Evolutionary conservation across 2,888 invertebrate species (phyloP), one percentile per base, ranked within the genome.

Genomic region (Lamproptera curius): DNA sequence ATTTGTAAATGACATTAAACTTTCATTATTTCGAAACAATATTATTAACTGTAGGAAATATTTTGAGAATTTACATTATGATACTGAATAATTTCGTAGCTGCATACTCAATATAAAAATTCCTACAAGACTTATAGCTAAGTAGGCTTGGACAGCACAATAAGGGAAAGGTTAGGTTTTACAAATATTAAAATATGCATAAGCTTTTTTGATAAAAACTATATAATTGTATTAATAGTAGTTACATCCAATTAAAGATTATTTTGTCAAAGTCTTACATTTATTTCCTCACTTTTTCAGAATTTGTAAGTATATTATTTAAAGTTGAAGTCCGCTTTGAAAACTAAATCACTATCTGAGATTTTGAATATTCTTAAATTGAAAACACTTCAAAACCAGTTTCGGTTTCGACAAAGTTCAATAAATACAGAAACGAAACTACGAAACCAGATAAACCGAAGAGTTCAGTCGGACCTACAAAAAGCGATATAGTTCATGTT

Each of bases 121-220:
- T 94, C n/a, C 93, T 69, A 76, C 92, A 28, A 91, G 89, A 83
- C 81, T 95, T 53, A 89, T 95, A 55, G 92, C 94, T 73, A 92
- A 92, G 78, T 95, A 95, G 95, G 95, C 95, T 20, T 93, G 38
- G 94, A 95, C 67, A 87, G 83, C 66, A 85, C 88, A 42, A 95
- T 94, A 89, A 76, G 88, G 28, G 92, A 92, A 71, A 92, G 93
- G 95, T 94, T 86, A 76, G 70, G n/a, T n/a, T n/a, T n/a, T n/a
- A n/a, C n/a, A n/a, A 10, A 10, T 38, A 2, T 13, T 26, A 1
- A 33, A 45, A 44, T 17, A 4, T 6, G 8, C 8, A 10, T 28
- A n/a, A 28, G 10, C 2, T 28, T 28, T 23, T 6, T 23, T 6
- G 8, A 23, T 23, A 23, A 4, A 23, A 4, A 4, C 8, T 6